A percentile compares a stretch with the other conserved stretches of the same genome.
Evolutionary conservation across 2,797 vertebrate species (phyloP).

Genomic region (Coluber constrictor): DNA sequence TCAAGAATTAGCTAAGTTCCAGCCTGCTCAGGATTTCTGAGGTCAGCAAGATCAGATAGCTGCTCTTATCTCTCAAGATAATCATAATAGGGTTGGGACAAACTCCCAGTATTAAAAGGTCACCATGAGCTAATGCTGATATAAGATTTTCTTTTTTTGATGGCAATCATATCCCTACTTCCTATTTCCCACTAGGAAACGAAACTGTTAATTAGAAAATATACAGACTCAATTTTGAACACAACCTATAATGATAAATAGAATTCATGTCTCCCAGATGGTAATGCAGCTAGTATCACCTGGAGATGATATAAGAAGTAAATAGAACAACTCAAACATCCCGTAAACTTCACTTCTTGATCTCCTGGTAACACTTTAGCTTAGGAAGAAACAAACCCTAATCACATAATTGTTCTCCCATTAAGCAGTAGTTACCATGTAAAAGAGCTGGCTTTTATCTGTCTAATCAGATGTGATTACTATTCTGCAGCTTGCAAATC

Average conservation of each 20-base stretch:
- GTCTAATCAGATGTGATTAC: slow-evolving; percentile 61
- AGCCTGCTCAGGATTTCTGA: not conserved
- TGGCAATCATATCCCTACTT: not conserved
- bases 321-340: slow-evolving; percentile 1
- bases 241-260: not conserved
- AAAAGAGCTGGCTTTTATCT: slow-evolving; percentile 53
- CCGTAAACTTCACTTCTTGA: slow-evolving; percentile 23
- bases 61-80: not conserved
- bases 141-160: not conserved
- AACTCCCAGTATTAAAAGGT: no score
- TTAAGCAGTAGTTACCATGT: slow-evolving; percentile 57
- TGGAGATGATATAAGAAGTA: not conserved
- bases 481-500: slow-evolving; percentile 28
- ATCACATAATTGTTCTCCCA: slow-evolving; percentile 59
- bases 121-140: not conserved
- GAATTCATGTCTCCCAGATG: not conserved
- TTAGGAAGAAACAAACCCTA: slow-evolving; percentile 43
- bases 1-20: not conserved
- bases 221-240: not conserved
- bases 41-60: not conserved
- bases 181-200: not conserved
- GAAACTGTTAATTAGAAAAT: not conserved
- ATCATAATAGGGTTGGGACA: not conserved
- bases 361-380: slow-evolving; percentile 44
- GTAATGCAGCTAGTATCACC: slow-evolving; percentile 20